Evolutionary conservation across 2,888 invertebrate genomes (phyloP), one percentile per base, ranked within the genome.

Genomic region (Amitus sp.): DNA sequence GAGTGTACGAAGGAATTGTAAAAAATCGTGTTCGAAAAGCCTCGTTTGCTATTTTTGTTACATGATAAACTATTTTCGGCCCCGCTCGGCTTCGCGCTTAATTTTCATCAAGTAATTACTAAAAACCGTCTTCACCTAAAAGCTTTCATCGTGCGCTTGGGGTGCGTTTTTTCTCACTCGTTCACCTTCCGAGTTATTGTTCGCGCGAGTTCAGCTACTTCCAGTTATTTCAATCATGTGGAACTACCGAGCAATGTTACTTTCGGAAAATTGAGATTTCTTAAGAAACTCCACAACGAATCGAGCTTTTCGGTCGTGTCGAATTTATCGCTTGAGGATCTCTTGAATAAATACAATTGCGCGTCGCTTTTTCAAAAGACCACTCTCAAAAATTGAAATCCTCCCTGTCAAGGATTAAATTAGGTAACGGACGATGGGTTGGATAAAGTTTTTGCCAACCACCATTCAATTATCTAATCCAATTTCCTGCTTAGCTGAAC

Each of bases 51-150:
- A 17, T n/a, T n/a, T n/a, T n/a, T n/a, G n/a, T n/a, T n/a, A n/a
- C n/a, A n/a, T n/a, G n/a, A n/a, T n/a, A n/a, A n/a, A n/a, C n/a
- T n/a, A n/a, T n/a, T n/a, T n/a, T n/a, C n/a, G n/a, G n/a, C n/a
- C n/a, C n/a, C n/a, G 48, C 47, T 43, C 61, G 47, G 30, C 39
- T 18, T 27, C 55, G 40, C 47, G 40, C 40, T 62, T 52, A 62
- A 62, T 62, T 53, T 47, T 52, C 56, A 60, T 51, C 50, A 54
- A 50, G 60, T 49, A 54, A 54, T 60, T 48, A 60, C 23, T 28
- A 15, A 12, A 15, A 42, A 18, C 15, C 43, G 23, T 15, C 30
- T 34, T 13, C 45, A 17, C 20, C 43, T 53, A 43, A 54, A 54
- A 50, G 54, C 54, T 50, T 50, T 60, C 39, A 54, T 20, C 40